These are phyloP conservation scores for Ichneumoninae sp. DNA, from an alignment of 2,888 invertebrate genomes.

Conservation along the genomic window DNA sequence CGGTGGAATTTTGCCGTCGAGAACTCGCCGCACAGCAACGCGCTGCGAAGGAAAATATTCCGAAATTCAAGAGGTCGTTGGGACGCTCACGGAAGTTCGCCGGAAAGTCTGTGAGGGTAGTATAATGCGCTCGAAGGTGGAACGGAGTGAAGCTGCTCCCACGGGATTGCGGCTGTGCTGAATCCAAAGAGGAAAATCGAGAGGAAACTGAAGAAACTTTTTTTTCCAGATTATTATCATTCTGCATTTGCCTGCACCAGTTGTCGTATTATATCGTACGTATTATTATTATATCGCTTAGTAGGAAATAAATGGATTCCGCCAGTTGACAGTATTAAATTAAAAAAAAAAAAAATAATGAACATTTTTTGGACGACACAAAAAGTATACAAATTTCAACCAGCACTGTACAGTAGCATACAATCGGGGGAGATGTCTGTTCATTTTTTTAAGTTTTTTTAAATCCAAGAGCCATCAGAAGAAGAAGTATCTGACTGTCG, in stretches of 20 bases:
- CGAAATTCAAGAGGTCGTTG: slow-evolving; percentile 60
- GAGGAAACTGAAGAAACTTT: slow-evolving; percentile 29
- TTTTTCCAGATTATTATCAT: slow-evolving; percentile 9
- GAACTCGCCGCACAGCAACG: slow-evolving; percentile 46
- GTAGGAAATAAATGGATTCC: neutral
- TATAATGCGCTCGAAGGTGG: slow-evolving; percentile 52
- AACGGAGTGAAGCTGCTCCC: slow-evolving; percentile 65
- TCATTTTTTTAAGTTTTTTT: neutral
- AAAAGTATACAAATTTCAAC: neutral
- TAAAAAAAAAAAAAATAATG: neutral
- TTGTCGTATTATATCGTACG: neutral
- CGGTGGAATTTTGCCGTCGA: slow-evolving; percentile 64
- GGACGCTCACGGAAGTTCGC: slow-evolving; percentile 55
- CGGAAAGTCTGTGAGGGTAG: slow-evolving; percentile 60
- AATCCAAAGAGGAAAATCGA: slow-evolving; percentile 51
- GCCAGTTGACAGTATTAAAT: neutral
- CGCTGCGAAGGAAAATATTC: slow-evolving; percentile 64
- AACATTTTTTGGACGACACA: neutral
- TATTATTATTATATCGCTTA: slow-evolving; percentile 2
- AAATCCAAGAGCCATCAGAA: neutral
- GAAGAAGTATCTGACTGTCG: neutral
- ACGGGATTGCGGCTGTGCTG: slow-evolving; percentile 62
- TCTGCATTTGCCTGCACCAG: neutral
- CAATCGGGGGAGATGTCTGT: neutral
- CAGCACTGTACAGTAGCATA: neutral